Evolutionary conservation across 2,888 invertebrate genomes (phyloP), one percentile per base, ranked within the genome.

Genomic region (Eumacrocentrus americanus): DNA sequence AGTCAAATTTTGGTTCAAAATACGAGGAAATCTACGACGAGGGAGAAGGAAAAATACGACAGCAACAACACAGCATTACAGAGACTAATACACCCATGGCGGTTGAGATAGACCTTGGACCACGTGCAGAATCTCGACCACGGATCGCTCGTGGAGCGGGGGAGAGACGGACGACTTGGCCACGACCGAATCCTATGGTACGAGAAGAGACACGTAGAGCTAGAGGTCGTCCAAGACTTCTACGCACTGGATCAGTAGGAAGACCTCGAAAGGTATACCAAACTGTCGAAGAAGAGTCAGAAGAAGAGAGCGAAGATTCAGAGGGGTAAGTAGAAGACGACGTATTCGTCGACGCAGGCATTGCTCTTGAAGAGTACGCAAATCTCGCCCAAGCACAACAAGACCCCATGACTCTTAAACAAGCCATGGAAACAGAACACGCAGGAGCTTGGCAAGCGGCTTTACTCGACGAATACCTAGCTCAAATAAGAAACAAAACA

Each of bases 401-500:
- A 9, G 53, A 62, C 11, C 65, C 69, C 23, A 29, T 58, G 9
- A 64, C 62, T 6, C 69, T 54, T 46, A 18, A 62, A 29, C 67
- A 69, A 48, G 69, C 69, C 2, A 52, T 69, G 18, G 11, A 23
- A 1, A 11, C 46, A 3, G 35, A 51, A 6, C 42, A 67, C n/a
- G 20, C 51, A 3, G 16, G 14, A 14, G 35, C 57, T 6, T 66
- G 63, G 64, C 22, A 29, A n/a, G 6, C 25, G 22, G 65, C 66
- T 0, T 52, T 68, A 3, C 6, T 58, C 0, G 55, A 61, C 9
- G 65, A 66, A 14, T 14, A 61, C 1, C 11, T 35, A 2, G 44
- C 56, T 1, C 46, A 55, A n/a, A 53, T 44, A 11, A 58, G 52
- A 20, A 65, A 53, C 37, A 34, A 46, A 12, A 65, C 58, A 14